These are phyloP conservation scores for Mercenaria mercenaria DNA, from an alignment of 1,140 invertebrate species.

Conservation along the genomic window DNA sequence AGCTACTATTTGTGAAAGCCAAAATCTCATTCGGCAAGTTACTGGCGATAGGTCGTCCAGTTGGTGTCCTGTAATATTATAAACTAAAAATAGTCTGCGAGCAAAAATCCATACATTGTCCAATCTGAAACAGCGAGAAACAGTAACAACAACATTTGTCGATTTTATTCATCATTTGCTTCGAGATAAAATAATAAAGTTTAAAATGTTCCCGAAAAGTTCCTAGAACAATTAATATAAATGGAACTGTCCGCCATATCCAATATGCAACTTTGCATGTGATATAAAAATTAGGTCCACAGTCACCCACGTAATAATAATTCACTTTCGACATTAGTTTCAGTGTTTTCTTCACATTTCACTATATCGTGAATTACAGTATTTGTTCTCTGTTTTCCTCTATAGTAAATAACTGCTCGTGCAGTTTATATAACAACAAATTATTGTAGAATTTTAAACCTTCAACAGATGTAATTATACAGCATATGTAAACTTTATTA, in stretches of 20 bases:
- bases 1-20: background rate
- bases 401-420: too few relatives aligned
- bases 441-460: too few relatives aligned
- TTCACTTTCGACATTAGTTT: too few relatives aligned
- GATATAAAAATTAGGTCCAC: background rate
- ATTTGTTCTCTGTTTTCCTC: too few relatives aligned
- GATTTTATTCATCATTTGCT: background rate
- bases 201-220: slow-evolving; percentile 19
- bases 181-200: background rate
- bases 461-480: too few relatives aligned
- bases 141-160: background rate
- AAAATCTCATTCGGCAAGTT: background rate
- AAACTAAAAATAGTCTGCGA: background rate
- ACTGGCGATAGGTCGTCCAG: background rate
- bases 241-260: background rate
- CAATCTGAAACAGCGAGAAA: slow-evolving; percentile 3
- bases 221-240: background rate
- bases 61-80: background rate
- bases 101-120: background rate
- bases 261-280: background rate
- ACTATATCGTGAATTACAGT: too few relatives aligned
- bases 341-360: too few relatives aligned
- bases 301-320: background rate
- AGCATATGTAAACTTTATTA: too few relatives aligned
- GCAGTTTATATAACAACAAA: too few relatives aligned